Base-by-base conservation (phyloP, 2,113 vertebrate genomes). In the Neofelis nebulosa region DNA sequence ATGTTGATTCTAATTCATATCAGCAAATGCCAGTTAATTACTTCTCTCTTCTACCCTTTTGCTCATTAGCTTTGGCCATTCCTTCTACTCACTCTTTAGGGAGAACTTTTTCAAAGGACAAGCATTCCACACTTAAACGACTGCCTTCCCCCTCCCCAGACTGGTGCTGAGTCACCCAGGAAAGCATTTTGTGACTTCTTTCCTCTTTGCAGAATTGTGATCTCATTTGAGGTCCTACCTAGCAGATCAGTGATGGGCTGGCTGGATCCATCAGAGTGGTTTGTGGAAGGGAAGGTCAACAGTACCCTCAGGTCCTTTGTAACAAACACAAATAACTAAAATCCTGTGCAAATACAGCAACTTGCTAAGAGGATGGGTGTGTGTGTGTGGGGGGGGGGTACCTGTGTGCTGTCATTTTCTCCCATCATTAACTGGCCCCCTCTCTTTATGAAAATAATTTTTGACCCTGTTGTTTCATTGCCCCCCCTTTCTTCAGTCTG, bases 111-210 rank as follows among this genome's bases (percentile, higher is more conserved):
- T 89, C 33, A 41, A 63, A 38, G 41, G 50, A 93, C 14, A 1
- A 69, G 7, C 81, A 52, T 45, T 45, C 29, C 41, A 65, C 63
- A 87, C 73, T 36, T 81, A 68, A 79, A 79, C 27, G 81, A n/a
- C 74, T 33, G 48, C 83, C 27, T 82, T 66, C 25, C 16, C 16
- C 45, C n/a, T 66, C n/a, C 55, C 27, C 36, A 83, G 48, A 33
- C 21, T 7, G 95, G 23, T 74, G 55, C 73, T 82, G 92, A 96
- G 78, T 79, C 89, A 96, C 41, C n/a, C 50, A 45, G 74, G 63
- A 83, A 25, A 68, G 48, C 14, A 65, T 84, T 86, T 23, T 15
- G 25, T 78, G 79, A 55, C 52, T 80, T 81, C 57, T 85, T 57
- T 71, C 79, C 63, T 92, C 38, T 84, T 78, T 50, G 33, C 41